Base-by-base conservation (phyloP, 2,113 vertebrate species). In the Channa argus region DNA sequence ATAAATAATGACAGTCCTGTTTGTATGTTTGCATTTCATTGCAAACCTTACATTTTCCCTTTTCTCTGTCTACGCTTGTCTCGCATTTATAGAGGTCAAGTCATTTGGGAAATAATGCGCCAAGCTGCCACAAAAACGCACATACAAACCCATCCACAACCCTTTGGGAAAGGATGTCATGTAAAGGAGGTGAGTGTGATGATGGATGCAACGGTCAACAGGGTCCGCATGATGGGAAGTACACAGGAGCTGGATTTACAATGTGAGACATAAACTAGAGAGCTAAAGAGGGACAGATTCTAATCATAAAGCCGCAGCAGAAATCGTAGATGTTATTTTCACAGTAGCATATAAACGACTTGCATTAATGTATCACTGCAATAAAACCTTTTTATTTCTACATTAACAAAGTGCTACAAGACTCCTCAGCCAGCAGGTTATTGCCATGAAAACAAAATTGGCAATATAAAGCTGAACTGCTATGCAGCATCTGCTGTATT, bases 291-390 rank as follows among this genome's bases (percentile, higher is more conserved):
- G 65, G 54, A 15, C 33, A 49, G 24, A 68, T 51, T 45, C 37
- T 39, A 54, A 51, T 66, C 55, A 63, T 24, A 38, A 70, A 58
- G 53, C 45, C 41, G 34, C 55, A 49, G 68, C 38, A 61, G 38
- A 74, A 62, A 62, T 49, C 73, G 38, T 62, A 12, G 73, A 77
- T 58, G n/a, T 44, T 77, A 47, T 44, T 85, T 79, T 76, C 46
- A 54, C 75, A 13, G 77, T 6, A 52, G 58, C 58, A 37, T 51
- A 58, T 70, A 79, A 86, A 79, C 44, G 14, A 63, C 6, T 44
- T 47, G 55, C 67, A 75, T 53, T 63, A 70, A 76, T 64, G 62
- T 47, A 72, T 45, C 44, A 47, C 33, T 55, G 59, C 39, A 54
- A 71, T 63, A 67, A 71, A 78, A 75, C 2, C 1, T 15, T 44